phyloP scores from a whole-genome alignment of 2,888 invertebrate genomes.

The Tenthredo livida region DNA sequence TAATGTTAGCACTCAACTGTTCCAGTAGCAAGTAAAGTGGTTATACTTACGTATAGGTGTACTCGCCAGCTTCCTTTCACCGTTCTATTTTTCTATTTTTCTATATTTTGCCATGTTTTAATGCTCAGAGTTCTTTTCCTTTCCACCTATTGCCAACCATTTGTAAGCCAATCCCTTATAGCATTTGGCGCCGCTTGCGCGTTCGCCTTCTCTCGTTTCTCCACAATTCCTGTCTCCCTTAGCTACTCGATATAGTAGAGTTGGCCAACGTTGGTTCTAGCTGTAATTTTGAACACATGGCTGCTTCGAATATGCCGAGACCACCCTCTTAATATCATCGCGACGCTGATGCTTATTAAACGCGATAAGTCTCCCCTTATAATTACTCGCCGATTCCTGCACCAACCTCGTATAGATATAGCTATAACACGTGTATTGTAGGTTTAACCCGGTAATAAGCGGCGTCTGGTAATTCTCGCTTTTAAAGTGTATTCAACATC shows the following conservation, averaged over 20 bases:
- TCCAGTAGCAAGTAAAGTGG: slow-evolving; percentile 4
- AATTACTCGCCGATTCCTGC: slow-evolving; percentile 27
- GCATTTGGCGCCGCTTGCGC: slow-evolving; percentile 23
- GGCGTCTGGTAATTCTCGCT: slow-evolving; percentile 7
- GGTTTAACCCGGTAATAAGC: background rate
- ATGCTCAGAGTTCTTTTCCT: background rate
- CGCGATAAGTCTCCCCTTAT: slow-evolving; percentile 44
- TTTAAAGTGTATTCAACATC: background rate
- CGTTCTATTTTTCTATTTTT: slow-evolving; percentile 2
- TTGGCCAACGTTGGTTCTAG: slow-evolving; percentile 24
- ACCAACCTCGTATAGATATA: background rate
- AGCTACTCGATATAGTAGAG: background rate
- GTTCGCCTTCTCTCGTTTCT: background rate
- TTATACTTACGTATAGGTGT: background rate
- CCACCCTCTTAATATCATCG: slow-evolving; percentile 9
- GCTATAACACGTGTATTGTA: background rate
- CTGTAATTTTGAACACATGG: slow-evolving; percentile 40
- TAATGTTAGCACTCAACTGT: slow-evolving; percentile 5
- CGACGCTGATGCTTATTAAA: slow-evolving; percentile 36
- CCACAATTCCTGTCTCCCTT: background rate
- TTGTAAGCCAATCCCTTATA: slow-evolving; percentile 23
- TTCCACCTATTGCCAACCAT: background rate
- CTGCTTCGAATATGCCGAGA: slow-evolving; percentile 23
- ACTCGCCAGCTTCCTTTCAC: slow-evolving; percentile 10
- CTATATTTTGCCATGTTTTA: slow-evolving; percentile 3